Base-by-base conservation (phyloP, 1,140 invertebrate genomes). In the Caenorhabditis inopinata region DNA sequence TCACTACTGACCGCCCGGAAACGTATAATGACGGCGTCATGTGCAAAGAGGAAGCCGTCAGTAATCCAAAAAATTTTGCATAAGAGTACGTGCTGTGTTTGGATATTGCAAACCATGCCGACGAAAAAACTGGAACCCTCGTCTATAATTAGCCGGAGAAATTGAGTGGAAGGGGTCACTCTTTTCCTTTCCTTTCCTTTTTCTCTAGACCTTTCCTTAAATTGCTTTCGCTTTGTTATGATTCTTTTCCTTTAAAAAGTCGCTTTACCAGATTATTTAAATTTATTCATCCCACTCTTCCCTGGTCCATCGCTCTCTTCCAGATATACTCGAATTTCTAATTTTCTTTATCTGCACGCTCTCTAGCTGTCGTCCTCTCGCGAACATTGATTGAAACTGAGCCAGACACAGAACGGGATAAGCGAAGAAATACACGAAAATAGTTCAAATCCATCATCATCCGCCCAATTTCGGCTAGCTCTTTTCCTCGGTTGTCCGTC, bases 381-480 rank as follows among this genome's bases (percentile, higher is more conserved):
- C 9, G 12, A 68, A 68, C 18, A 58, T 2, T 32, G 27, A 58
- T 16, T 4, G 27, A 32, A 11, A 51, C 6, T 6, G 23, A 58
- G 6, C 29, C 2, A 14, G 27, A 58, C 16, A 29, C 6, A 58
- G 18, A 32, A 32, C 9, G 16, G 27, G 23, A n/a, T 9, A 21
- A 68, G n/a, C 27, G 9, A 32, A 58, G 32, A 68, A 68, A 68
- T 68, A 29, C 58, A 68, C 32, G 25, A 68, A 68, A 68, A 68
- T 68, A 68, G 58, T 68, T 68, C 58, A 68, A 68, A 68, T 68
- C 58, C 58, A 68, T 68, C 58, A 68, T 68, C 32, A 68, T 68
- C 58, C 58, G 29, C 18, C 58, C 32, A 68, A 38, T 68, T 68
- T 68, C 58, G 58, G 32, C 58, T 42, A 42, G 58, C 58, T 68